Evolutionary conservation across 2,797 vertebrate species (phyloP), one percentile per base, ranked within the genome.

Genomic region (Melanotaenia parkinsoni): DNA sequence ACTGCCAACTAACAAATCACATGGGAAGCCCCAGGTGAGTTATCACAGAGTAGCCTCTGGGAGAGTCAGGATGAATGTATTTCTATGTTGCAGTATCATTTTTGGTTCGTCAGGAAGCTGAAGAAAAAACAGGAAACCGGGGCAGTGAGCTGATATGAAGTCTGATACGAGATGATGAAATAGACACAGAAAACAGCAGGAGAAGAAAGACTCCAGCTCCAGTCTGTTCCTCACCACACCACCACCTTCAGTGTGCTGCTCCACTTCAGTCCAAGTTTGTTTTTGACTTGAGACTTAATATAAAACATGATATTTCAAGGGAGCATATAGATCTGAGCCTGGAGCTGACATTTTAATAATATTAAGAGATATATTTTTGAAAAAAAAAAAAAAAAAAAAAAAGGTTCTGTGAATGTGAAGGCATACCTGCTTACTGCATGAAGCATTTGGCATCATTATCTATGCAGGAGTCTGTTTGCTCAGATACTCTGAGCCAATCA

Each of bases 401-500:
- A 76, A 20, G 59, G 30, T 47, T 67, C 43, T 47, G 37, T 57
- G 59, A 74, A 79, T 51, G 35, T 32, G 35, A 64, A 65, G 59
- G 63, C 61, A 67, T 38, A 64, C 58, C 56, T 54, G 72, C 8
- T 79, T 43, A n/a, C 43, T 32, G 74, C 64, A 56, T 61, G 67
- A 8, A 37, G 78, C 59, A 78, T 78, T 77, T 74, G 30, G 76
- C 65, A 26, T 66, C 54, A 54, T 80, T 79, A 80, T 84, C 76
- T 59, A 51, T 62, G 72, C 67, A 63, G 66, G 63, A 88, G 86
- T 63, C 79, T 78, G 71, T 88, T 84, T 86, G 84, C 74, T 38
- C 75, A 70, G 66, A 86, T 82, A 72, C 74, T 79, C 58, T 1
- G 82, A 88, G 83, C 80, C 86, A 89, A 89, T 89, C 82, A 80